Base-by-base conservation (phyloP, 2,888 invertebrate genomes). In the Nezara viridula region DNA sequence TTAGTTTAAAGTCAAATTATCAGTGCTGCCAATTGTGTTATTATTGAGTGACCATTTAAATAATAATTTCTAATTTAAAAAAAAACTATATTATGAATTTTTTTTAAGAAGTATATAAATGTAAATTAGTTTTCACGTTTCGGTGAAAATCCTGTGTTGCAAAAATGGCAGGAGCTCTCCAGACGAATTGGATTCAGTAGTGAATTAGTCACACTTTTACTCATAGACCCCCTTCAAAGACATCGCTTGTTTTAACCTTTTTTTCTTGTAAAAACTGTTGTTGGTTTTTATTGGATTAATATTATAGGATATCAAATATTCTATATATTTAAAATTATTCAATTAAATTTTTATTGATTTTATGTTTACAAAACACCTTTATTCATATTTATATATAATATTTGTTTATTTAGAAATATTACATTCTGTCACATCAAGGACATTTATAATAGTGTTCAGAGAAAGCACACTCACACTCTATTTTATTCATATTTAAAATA, bases 161-260 rank as follows among this genome's bases (percentile, higher is more conserved):
- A 21, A 73, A 73, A 73, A 73, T 73, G 32, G 32, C 66, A 37
- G 66, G 66, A 73, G 19, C 21, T 73, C 66, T n/a, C 66, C 37
- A 73, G 66, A 73, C 66, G 66, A 73, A 73, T 73, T 73, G 66
- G 66, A 73, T 37, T 73, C 66, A 73, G 32, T 66, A 16, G 66
- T 73, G 66, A 21, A 73, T 73, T 73, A 32, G 66, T 37, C 66
- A 73, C 66, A 73, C 66, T 73, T 73, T 73, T 73, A 73, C 66
- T 73, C 66, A 73, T 37, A 73, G 66, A 73, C 66, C 66, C 66
- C 66, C 32, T 73, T 73, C 19, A 37, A 37, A 37, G 32, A 60
- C 27, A 60, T 27, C 2, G 2, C 60, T 73, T 73, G 32, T 73
- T 37, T 32, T 6, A 32, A 66, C 37, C 37, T 73, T 7, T 73